Conservation (phyloP, 2,888 invertebrate species). For the Temnothorax unifasciatus region DNA sequence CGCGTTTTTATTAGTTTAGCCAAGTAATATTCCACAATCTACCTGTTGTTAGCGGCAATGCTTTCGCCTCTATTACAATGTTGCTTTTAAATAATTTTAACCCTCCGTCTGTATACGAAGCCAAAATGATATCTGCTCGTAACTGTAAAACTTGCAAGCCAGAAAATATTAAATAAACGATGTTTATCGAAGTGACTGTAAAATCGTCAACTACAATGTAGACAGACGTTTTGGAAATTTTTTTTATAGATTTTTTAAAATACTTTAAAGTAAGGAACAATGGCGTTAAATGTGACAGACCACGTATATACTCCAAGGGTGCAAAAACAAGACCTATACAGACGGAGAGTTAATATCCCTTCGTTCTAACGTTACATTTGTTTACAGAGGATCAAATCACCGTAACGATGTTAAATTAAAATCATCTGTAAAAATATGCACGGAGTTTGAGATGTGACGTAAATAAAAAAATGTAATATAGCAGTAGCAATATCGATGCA, state of each 20-base stretch:
- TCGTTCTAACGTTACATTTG: constrained; percentile 16
- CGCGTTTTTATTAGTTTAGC: constrained; percentile 46
- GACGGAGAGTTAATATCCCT: background rate
- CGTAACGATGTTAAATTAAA: background rate
- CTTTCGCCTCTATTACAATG: background rate
- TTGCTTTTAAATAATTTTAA: constrained; percentile 7
- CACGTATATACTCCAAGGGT: too few relatives aligned
- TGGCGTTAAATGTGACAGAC: too few relatives aligned
- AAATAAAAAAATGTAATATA: background rate
- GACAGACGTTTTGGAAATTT: too few relatives aligned
- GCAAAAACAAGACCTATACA: too few relatives aligned
- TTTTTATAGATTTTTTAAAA: too few relatives aligned
- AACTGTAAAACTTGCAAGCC: too few relatives aligned
- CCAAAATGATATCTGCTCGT: too few relatives aligned
- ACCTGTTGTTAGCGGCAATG: constrained; percentile 14
- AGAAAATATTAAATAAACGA: too few relatives aligned
- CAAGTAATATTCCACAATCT: constrained; percentile 31
- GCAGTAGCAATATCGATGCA: background rate
- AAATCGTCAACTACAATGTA: too few relatives aligned
- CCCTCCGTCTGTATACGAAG: too few relatives aligned
- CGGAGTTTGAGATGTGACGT: background rate
- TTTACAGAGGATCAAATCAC: constrained; percentile 1
- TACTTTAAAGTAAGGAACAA: too few relatives aligned
- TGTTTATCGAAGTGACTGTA: too few relatives aligned
- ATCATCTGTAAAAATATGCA: background rate